Conservation (phyloP, 2,113 vertebrate species). For the Syngnathus floridae region DNA sequence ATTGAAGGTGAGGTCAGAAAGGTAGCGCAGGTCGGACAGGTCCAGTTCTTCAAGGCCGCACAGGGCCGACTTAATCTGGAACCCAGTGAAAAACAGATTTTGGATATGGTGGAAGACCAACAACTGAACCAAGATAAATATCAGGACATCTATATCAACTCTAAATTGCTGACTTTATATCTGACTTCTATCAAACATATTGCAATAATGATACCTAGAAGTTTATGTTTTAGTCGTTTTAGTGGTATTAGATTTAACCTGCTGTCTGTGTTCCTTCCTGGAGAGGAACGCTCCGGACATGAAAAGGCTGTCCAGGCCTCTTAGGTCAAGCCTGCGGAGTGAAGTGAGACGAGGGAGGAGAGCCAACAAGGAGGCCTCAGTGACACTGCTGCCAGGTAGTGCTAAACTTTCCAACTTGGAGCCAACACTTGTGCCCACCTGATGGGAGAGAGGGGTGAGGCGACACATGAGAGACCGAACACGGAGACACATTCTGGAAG, state of each 20-base stretch:
- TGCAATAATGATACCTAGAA: no score
- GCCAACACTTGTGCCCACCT: slow-evolving; percentile 66
- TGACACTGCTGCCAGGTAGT: slow-evolving; percentile 71
- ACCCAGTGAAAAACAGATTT: background rate
- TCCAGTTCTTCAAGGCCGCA: slow-evolving; percentile 73
- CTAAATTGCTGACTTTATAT: no score
- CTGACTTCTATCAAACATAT: no score
- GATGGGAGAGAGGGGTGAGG: background rate
- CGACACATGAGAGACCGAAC: background rate
- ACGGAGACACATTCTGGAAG: background rate
- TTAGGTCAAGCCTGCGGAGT: slow-evolving; percentile 72
- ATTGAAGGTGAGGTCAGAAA: slow-evolving; percentile 77
- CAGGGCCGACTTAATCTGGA: slow-evolving; percentile 60
- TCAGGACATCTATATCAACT: no score
- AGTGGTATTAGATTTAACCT: slow-evolving; percentile 34
- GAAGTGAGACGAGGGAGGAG: slow-evolving; percentile 71
- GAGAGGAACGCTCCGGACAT: slow-evolving; percentile 75
- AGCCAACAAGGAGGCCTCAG: slow-evolving; percentile 70
- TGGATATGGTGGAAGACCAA: background rate
- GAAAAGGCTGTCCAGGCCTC: slow-evolving; percentile 80
- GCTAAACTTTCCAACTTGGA: slow-evolving; percentile 69
- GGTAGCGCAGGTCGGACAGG: slow-evolving; percentile 73
- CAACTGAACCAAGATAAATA: no score
- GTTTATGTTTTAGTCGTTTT: no score
- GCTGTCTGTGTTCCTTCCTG: slow-evolving; percentile 62